These are phyloP conservation scores for Pandion haliaetus DNA, from an alignment of 2,113 vertebrate genomes.

Conservation along the genomic window DNA sequence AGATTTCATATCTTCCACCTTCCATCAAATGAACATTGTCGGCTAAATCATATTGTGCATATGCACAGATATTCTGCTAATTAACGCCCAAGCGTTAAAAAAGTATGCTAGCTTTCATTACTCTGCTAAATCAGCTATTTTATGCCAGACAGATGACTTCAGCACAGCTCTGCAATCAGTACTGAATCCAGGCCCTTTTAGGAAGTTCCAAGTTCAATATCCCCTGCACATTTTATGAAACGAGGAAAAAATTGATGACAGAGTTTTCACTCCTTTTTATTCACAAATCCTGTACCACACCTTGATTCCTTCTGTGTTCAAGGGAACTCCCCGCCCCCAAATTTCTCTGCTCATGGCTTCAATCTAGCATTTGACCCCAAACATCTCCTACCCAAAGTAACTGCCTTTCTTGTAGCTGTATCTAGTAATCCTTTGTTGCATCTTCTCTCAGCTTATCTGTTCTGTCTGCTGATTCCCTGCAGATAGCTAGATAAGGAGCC, in stretches of 20 bases:
- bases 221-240: background rate
- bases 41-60: background rate
- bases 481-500: background rate
- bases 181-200: background rate
- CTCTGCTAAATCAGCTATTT: background rate
- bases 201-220: background rate
- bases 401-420: background rate
- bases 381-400: background rate
- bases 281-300: background rate
- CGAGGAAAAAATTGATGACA: background rate
- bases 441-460: background rate
- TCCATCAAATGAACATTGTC: background rate
- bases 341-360: background rate
- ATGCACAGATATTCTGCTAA: background rate
- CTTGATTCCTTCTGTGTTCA: background rate
- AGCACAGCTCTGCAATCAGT: background rate
- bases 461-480: background rate
- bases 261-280: background rate
- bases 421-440: background rate
- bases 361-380: background rate
- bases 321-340: background rate
- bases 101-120: background rate
- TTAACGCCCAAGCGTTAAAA: background rate
- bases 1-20: background rate
- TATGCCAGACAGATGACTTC: background rate